Conservation (phyloP, 2,113 vertebrate genomes). For the Neolamprologus fasciatus region DNA sequence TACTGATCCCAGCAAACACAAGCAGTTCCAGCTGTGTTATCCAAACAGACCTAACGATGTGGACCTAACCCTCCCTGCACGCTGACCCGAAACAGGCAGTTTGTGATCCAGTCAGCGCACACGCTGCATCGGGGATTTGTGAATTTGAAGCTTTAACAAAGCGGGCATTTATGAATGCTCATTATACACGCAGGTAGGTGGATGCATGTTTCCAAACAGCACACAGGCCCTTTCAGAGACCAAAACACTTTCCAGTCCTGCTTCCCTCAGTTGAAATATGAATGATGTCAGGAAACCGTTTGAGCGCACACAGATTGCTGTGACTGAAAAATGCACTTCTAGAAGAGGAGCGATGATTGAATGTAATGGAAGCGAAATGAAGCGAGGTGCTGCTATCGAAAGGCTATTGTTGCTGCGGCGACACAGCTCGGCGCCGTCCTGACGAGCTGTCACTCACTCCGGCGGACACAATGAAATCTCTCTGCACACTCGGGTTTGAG, state of each 20-base stretch:
- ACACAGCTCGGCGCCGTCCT: background rate
- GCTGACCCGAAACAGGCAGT: background rate
- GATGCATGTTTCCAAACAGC: background rate
- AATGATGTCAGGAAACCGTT: background rate
- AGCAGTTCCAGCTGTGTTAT: rapidly evolving
- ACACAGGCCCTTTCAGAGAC: background rate
- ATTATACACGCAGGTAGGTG: rapidly evolving
- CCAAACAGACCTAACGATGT: rapidly evolving
- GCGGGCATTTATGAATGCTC: background rate
- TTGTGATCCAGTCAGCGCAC: background rate
- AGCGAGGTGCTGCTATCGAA: background rate
- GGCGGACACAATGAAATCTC: background rate
- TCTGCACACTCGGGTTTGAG: background rate
- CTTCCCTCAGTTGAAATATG: background rate
- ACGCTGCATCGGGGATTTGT: background rate
- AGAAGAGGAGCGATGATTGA: background rate
- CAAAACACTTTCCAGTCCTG: background rate
- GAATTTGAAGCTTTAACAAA: background rate
- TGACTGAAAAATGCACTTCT: background rate
- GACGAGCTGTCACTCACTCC: background rate
- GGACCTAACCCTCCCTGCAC: background rate
- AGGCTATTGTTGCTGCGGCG: background rate
- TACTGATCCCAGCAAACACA: background rate
- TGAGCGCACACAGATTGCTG: background rate
- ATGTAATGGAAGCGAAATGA: background rate